Evolutionary conservation across 2,113 vertebrate species (phyloP).

Genomic region (Ranitomeya variabilis): DNA sequence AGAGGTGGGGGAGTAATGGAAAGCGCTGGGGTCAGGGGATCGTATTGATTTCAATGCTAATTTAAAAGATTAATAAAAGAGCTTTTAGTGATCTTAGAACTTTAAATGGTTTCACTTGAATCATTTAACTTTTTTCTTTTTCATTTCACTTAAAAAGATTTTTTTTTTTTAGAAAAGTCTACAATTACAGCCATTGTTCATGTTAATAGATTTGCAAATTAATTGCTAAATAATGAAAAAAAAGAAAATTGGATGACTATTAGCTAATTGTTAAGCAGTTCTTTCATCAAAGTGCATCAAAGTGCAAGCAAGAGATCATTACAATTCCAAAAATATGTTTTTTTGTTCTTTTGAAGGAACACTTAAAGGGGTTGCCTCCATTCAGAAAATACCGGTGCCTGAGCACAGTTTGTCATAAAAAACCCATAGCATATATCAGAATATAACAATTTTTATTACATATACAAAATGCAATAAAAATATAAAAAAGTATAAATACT

Average conservation of each 20-base stretch:
- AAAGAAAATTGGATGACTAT: not conserved
- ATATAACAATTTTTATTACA: too few species aligned
- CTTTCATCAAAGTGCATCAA: too few species aligned
- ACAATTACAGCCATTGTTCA: not conserved
- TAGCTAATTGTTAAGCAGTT: too few species aligned
- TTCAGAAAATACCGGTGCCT: too few species aligned
- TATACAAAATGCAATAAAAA: too few species aligned
- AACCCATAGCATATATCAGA: too few species aligned
- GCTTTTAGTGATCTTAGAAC: constrained; percentile 53
- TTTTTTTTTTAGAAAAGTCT: constrained; percentile 24
- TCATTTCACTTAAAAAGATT: not conserved
- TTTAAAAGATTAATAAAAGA: constrained; percentile 56
- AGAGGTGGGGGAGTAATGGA: constrained; percentile 37
- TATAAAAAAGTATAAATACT: too few species aligned
- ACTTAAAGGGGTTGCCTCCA: too few species aligned
- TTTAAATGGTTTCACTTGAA: constrained; percentile 27
- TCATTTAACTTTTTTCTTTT: constrained; percentile 6
- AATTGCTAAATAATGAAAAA: not conserved
- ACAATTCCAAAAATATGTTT: too few species aligned
- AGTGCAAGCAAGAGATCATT: too few species aligned
- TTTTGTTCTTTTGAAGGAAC: too few species aligned
- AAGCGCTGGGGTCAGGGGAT: constrained; percentile 22
- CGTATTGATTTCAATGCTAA: constrained; percentile 27
- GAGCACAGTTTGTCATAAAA: too few species aligned
- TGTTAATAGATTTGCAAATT: not conserved